Evolutionary conservation across 2,113 vertebrate species (phyloP), one percentile per base, ranked within the genome.

Genomic region (Pseudonaja textilis): DNA sequence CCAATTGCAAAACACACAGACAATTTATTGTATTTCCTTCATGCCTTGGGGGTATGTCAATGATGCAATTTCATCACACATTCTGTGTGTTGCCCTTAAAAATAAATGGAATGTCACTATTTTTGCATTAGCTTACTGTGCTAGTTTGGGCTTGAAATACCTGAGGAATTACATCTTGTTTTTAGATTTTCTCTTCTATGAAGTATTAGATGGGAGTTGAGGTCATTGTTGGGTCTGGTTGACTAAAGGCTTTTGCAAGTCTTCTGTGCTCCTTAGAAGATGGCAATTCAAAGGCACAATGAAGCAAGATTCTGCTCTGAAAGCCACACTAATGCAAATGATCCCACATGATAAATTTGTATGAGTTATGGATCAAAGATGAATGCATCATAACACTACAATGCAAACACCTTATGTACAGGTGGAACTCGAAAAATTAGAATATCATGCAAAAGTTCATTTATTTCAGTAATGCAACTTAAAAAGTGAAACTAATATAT

Each of bases 1-100:
- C 47, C 52, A 92, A 89, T 86, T 85, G 86, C 64, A 87, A 91
- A 90, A 91, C 90, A 89, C 86, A 69, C 34, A 56, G 93, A 34
- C 86, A 89, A 93, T 93, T 89, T 64, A 55, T 47, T 64, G 56
- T 45, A 64, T 54, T 91, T 74, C 34, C 87, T 93, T 89, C 5
- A 12, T 88, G 74, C 5, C 22, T 0, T 26, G 11, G 25, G 85
- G 69, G 81, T 18, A 90, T 91, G 54, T 2, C 39, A 26, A 3
- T 50, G 64, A 92, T 81, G 87, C 16, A 92, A 89, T 56, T 47
- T 92, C 61, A 74, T 20, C 87, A 81, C 52, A 56, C 55, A 81
- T 92, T 89, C 61, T 7, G 50, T n/a, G 87, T 25, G 7, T 42
- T 69, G 29, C 91, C 64, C 25, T 55, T 89, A 45, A 88, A 45